These are phyloP conservation scores for Perizoma affinitatum DNA, from an alignment of 2,888 invertebrate species.

Conservation along the genomic window DNA sequence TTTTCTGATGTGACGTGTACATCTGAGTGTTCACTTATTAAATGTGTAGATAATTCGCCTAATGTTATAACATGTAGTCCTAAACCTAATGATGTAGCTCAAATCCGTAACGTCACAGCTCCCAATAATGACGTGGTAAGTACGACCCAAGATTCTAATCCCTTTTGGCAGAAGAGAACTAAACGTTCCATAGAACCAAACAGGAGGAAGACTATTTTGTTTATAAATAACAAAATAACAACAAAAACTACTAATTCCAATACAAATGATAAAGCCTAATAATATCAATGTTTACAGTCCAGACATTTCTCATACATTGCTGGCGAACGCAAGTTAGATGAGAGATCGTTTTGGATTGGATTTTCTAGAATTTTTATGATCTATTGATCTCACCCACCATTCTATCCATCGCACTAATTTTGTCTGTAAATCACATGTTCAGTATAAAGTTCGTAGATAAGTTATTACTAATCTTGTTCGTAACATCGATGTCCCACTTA, in stretches of 20 bases:
- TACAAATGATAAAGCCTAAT: slow-evolving; percentile 50
- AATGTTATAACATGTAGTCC: slow-evolving; percentile 45
- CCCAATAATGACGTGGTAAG: slow-evolving; percentile 63
- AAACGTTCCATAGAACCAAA: slow-evolving; percentile 75
- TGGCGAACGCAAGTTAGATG: slow-evolving; percentile 64
- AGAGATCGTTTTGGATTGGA: slow-evolving; percentile 57
- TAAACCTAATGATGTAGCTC: slow-evolving; percentile 52
- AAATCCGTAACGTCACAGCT: slow-evolving; percentile 56
- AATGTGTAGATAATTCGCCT: slow-evolving; percentile 52
- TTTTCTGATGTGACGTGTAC: slow-evolving; percentile 59
- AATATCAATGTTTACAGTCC: slow-evolving; percentile 36
- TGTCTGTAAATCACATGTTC: slow-evolving; percentile 31
- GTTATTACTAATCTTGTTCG: slow-evolving; percentile 45
- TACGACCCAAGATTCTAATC: slow-evolving; percentile 75
- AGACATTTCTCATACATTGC: slow-evolving; percentile 75
- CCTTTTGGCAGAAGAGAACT: slow-evolving; percentile 76
- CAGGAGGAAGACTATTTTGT: slow-evolving; percentile 78
- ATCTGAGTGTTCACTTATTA: slow-evolving; percentile 59
- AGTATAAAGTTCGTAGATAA: slow-evolving; percentile 33
- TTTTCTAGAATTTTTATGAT: slow-evolving; percentile 69
- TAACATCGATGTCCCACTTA: slow-evolving; percentile 50
- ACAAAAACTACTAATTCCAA: slow-evolving; percentile 56
- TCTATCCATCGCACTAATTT: slow-evolving; percentile 45
- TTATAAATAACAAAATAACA: slow-evolving; percentile 78
- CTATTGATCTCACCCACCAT: slow-evolving; percentile 65